Conservation (phyloP, 2,113 vertebrate genomes). For the Equus przewalskii region DNA sequence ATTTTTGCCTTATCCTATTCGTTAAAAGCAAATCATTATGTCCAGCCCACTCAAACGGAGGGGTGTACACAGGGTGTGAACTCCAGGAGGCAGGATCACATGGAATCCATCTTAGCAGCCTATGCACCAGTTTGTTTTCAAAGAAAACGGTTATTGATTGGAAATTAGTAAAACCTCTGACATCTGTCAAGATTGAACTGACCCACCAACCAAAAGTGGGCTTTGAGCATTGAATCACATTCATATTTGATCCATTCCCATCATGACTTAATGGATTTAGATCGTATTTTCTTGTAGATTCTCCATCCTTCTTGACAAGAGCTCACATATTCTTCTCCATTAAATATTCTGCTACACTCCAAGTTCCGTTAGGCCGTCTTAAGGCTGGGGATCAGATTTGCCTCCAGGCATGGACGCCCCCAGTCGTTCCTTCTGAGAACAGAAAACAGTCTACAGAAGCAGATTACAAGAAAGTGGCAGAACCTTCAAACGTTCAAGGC, state of each 20-base stretch:
- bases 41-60: not conserved
- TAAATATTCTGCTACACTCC: not conserved
- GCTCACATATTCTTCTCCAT: not conserved
- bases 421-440: not conserved
- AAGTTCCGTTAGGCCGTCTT: not conserved
- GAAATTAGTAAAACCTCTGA: not conserved
- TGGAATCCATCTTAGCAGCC: not conserved
- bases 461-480: not conserved
- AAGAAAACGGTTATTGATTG: not conserved
- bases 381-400: not conserved
- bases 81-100: not conserved
- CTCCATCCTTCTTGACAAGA: not conserved
- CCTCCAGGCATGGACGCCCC: not conserved
- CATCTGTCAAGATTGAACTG: not conserved
- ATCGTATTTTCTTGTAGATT: not conserved
- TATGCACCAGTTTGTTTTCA: not conserved
- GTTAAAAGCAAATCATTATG: not conserved
- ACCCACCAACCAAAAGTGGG: not conserved
- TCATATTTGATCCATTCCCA: not conserved
- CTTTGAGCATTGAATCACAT: not conserved
- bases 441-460: not conserved
- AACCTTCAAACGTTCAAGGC: not conserved
- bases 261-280: not conserved
- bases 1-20: not conserved
- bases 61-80: not conserved